Evolutionary conservation across 2,797 vertebrate species (phyloP).

Genomic region (Arrhamphus sclerolepis): DNA sequence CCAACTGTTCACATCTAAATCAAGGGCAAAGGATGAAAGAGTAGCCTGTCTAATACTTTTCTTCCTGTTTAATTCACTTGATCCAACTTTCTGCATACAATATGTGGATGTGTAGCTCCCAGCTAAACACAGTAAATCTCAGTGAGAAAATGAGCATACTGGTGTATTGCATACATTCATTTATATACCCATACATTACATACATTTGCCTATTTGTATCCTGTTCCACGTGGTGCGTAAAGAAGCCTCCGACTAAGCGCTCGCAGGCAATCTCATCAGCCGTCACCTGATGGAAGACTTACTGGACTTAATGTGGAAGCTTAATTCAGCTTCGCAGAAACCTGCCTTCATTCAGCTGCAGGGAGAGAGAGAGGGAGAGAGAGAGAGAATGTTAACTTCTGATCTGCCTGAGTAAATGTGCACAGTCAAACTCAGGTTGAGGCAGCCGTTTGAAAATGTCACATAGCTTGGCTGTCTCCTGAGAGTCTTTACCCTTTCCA

Average conservation of each 20-base stretch:
- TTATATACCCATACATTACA: no score
- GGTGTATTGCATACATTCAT: slow-evolving; percentile 11
- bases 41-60: slow-evolving; percentile 24
- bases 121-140: slow-evolving; percentile 13
- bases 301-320: slow-evolving; percentile 64
- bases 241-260: slow-evolving; percentile 57
- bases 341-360: slow-evolving; percentile 58
- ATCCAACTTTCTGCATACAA: slow-evolving; percentile 41
- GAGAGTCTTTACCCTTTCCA: slow-evolving; percentile 73
- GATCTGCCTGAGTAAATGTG: slow-evolving; percentile 38
- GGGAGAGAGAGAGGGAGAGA: not conserved
- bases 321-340: slow-evolving; percentile 63
- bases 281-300: slow-evolving; percentile 66
- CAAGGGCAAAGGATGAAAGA: slow-evolving; percentile 35
- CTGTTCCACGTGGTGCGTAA: slow-evolving; percentile 32
- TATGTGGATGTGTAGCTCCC: slow-evolving; percentile 31
- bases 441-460: slow-evolving; percentile 74
- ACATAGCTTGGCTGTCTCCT: slow-evolving; percentile 69
- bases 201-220: slow-evolving; percentile 23
- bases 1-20: slow-evolving; percentile 69
- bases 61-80: slow-evolving; percentile 18
- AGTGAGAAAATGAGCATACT: slow-evolving; percentile 33
- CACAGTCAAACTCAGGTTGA: slow-evolving; percentile 57
- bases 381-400: slow-evolving; percentile 45
- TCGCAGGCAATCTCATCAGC: slow-evolving; percentile 61